These are phyloP conservation scores for Theropithecus gelada DNA, from an alignment of 2,113 vertebrate genomes.

Conservation along the genomic window DNA sequence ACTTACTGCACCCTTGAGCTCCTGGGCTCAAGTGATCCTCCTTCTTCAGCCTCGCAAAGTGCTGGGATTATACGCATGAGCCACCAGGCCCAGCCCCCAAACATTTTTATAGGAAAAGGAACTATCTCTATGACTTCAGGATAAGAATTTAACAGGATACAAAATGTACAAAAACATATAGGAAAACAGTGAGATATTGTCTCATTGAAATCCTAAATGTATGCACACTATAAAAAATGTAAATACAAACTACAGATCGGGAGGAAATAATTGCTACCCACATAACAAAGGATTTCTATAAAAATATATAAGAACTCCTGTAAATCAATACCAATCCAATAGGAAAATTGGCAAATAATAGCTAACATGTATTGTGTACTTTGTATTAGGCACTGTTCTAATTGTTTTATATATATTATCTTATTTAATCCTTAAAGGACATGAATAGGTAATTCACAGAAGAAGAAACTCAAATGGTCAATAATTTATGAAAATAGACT, in stretches of 20 bases:
- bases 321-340: background rate
- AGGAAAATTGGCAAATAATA: constrained; percentile 17
- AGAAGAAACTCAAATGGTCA: background rate
- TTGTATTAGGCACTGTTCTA: background rate
- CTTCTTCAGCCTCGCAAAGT: too few species aligned
- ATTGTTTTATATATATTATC: background rate
- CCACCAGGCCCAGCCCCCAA: background rate
- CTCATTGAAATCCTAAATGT: constrained; percentile 12
- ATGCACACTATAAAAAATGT: constrained; percentile 6
- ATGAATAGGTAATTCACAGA: background rate
- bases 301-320: background rate
- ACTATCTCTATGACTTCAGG: background rate
- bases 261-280: constrained; percentile 12
- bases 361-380: background rate
- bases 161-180: background rate
- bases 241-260: background rate
- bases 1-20: too few species aligned
- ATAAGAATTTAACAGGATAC: background rate
- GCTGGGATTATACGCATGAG: too few species aligned
- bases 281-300: constrained; percentile 5
- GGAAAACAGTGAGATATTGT: background rate
- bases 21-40: too few species aligned
- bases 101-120: background rate
- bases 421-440: background rate
- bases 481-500: background rate